Evolutionary conservation across 2,113 vertebrate species (phyloP), one percentile per base, ranked within the genome.

Genomic region (Pithys albifrons): DNA sequence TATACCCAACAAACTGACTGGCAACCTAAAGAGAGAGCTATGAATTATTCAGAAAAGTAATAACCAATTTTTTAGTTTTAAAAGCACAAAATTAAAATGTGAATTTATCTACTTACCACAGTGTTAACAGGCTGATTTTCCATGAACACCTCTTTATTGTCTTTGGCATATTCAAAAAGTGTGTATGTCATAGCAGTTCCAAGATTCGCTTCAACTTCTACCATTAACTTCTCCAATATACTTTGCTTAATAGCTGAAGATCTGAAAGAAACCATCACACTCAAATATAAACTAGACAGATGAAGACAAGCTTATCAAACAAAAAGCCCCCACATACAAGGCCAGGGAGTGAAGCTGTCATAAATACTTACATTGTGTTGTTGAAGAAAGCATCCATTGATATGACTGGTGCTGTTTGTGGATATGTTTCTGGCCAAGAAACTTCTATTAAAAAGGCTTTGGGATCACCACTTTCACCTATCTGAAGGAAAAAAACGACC

Each of bases 181-280:
- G 99, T 99, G 93, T 99, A 99, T 82, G 99, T 99, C 99, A 99
- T 99, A 16, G 99, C 99, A 6, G 98, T 98, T 62, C 99, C 99
- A 29, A 99, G 98, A 91, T 99, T 99, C 1, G 97, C 98, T 91
- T 99, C 98, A 73, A 99, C 99, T 88, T 99, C 99, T 90, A 99
- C 98, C 91, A 98, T 98, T 88, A 99, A 94, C 94, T 98, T 99
- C 17, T 97, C 98, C 83, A 99, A 87, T 90, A 99, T 99, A 88
- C 96, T 97, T 97, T 97, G 98, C 93, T 99, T 99, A 29, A 99
- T 97, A 46, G 98, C 97, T 49, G 98, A 82, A 52, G 98, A 98
- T 96, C 99, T 99, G 51, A 31, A 94, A 93, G 3, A 89, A 71
- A 96, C 25, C 45, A 87, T 73, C 78, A 62, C 93, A 90, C 2